Evolutionary conservation across 92 coral and sea anemone genomes (phyloP), one percentile per base, ranked within the genome.

Genomic region (Porites evermanni): DNA sequence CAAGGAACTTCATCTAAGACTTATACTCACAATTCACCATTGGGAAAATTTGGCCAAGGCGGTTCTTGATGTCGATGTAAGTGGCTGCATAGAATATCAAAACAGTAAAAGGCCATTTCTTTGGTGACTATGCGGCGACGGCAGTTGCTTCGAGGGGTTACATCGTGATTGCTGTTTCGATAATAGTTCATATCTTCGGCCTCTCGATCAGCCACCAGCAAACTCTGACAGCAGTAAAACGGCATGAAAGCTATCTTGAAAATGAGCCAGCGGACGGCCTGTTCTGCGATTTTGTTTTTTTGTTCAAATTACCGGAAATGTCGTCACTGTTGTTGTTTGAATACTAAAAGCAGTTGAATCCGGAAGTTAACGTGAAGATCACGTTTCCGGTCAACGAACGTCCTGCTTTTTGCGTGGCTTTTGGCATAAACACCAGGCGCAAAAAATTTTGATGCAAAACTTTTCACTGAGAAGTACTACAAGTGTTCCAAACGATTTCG

Each of bases 51-150:
- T 70, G 99, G 99, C 88, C 97, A 84, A 52, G 96, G 93, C 67
- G 99, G 98, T 77, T 95, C 96, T 88, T 95, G 96, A 56, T 91
- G 74, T 73, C 95, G 97, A 82, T 92, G 92, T 65, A 97, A 88
- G 90, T 97, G 99, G 77, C 94, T 90, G 72, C 95, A 94, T 87
- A 97, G 85, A 64, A 97, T 85, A 85, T 97, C 99, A 84, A 97
- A 97, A 89, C 99, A 97, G 72, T 93, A 97, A 85, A 95, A 97
- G 20, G 99, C 98, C 99, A 97, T 97, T 84, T 97, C 99, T 73
- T 97, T 97, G 75, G 91, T 88, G 73, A 97, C 94, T 90, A 97
- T 87, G 60, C 99, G 93, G 68, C 91, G 91, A 87, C 93, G 86
- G 81, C 85, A 94, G 71, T 80, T 92, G 91, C 88, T 88, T 70